phyloP scores from a whole-genome alignment of 2,113 vertebrate species.

The Myrmecobius fasciatus region DNA sequence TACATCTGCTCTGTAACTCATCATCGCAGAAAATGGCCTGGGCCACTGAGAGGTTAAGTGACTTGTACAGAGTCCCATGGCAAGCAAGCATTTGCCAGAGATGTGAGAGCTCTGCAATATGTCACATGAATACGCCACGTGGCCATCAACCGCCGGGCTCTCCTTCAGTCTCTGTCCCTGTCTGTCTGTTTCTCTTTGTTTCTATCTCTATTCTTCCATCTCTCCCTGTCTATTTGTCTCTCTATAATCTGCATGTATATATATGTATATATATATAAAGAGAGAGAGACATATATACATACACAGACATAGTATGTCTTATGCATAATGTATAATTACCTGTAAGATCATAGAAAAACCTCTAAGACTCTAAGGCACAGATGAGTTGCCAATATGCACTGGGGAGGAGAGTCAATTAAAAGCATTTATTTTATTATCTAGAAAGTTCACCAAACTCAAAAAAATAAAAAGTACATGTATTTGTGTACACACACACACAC shows the following conservation, averaged over 20 bases:
- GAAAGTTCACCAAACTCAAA: neutral
- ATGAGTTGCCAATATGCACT: neutral
- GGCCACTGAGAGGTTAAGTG: neutral
- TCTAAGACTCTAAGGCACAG: neutral
- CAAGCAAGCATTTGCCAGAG: neutral
- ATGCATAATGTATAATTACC: neutral
- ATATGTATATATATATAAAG: neutral
- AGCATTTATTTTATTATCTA: neutral
- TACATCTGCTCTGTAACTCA: neutral
- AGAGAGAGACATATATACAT: neutral
- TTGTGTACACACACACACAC: neutral
- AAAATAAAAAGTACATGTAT: neutral
- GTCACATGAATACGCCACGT: neutral
- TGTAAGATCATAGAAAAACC: neutral
- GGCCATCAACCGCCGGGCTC: too few species aligned
- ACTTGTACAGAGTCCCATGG: neutral
- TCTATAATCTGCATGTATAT: neutral
- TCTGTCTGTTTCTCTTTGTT: too few species aligned
- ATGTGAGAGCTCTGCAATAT: neutral
- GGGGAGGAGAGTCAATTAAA: neutral
- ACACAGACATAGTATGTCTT: neutral
- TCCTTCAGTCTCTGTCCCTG: neutral
- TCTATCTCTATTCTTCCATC: too few species aligned
- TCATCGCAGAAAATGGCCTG: neutral
- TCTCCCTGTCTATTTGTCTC: neutral